phyloP scores from a whole-genome alignment of 2,888 invertebrate genomes.

The Netelia inedita region DNA sequence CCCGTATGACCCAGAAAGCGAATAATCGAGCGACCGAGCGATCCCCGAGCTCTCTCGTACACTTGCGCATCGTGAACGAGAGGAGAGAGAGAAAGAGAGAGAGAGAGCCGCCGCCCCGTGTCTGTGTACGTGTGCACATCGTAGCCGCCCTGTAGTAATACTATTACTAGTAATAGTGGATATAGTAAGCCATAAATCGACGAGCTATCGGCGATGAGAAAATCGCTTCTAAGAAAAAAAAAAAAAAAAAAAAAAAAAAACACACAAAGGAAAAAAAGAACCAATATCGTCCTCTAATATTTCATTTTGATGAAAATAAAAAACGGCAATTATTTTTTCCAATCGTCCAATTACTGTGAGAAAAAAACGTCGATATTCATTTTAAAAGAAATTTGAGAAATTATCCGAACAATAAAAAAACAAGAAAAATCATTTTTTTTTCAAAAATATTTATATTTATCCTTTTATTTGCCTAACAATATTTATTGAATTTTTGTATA shows the following conservation, averaged over 20 bases:
- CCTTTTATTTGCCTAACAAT: not conserved
- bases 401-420: not conserved
- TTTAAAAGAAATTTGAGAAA: not conserved
- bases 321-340: too few species aligned
- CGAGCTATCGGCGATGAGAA: slow-evolving; percentile 4
- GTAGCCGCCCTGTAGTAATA: slow-evolving; percentile 15
- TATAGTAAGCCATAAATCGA: slow-evolving; percentile 45
- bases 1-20: slow-evolving; percentile 70
- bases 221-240: not conserved
- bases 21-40: slow-evolving; percentile 70
- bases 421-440: not conserved
- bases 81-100: slow-evolving; percentile 26
- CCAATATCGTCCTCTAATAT: too few species aligned
- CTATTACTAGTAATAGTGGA: slow-evolving; percentile 26
- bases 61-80: slow-evolving; percentile 64
- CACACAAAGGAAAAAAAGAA: not conserved
- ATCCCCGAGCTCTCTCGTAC: slow-evolving; percentile 55
- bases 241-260: slow-evolving; percentile 1
- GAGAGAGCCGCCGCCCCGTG: slow-evolving; percentile 56
- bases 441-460: not conserved
- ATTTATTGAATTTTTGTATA: not conserved
- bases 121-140: slow-evolving; percentile 25
- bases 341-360: not conserved
- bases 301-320: not conserved
- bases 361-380: not conserved